Percentiles rank a stretch among this genome's conserved stretches.
These are phyloP conservation scores for Leptinotarsa tumamoca DNA, from an alignment of 2,888 invertebrate species.

Conservation along the genomic window DNA sequence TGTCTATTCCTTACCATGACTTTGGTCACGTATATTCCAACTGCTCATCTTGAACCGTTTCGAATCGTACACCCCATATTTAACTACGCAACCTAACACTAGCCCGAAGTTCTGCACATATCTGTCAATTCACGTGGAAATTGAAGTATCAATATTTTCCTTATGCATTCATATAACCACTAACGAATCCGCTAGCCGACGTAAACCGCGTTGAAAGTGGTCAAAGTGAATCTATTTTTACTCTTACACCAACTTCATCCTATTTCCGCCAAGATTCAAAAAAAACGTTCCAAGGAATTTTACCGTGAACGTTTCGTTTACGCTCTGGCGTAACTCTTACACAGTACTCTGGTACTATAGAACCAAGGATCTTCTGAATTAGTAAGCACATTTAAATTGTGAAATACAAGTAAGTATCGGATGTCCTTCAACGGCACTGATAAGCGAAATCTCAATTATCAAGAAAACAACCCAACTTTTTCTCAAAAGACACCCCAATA, in stretches of 20 bases:
- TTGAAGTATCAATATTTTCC: neutral
- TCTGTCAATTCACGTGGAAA: neutral
- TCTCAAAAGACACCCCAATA: no score
- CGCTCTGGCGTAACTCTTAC: neutral
- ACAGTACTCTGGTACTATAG: neutral
- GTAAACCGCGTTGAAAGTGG: slow-evolving; percentile 20
- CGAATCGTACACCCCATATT: neutral
- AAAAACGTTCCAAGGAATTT: slow-evolving; percentile 23
- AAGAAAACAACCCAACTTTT: no score
- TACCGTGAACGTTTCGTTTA: slow-evolving; percentile 11
- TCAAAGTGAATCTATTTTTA: slow-evolving; percentile 29
- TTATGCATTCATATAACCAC: slow-evolving; percentile 17
- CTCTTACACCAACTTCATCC: slow-evolving; percentile 27
- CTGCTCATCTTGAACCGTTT: neutral
- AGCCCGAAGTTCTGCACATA: neutral
- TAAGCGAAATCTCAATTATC: no score
- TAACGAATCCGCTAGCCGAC: slow-evolving; percentile 18
- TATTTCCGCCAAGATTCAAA: slow-evolving; percentile 27
- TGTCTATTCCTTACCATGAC: slow-evolving; percentile 8
- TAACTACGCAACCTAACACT: neutral
- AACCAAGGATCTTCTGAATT: neutral
- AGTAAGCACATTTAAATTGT: no score
- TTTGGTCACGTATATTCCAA: neutral
- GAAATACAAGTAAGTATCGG: no score
- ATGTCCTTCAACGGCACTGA: no score